These are phyloP conservation scores for Oxyura jamaicensis DNA, from an alignment of 2,113 vertebrate genomes.

Conservation along the genomic window DNA sequence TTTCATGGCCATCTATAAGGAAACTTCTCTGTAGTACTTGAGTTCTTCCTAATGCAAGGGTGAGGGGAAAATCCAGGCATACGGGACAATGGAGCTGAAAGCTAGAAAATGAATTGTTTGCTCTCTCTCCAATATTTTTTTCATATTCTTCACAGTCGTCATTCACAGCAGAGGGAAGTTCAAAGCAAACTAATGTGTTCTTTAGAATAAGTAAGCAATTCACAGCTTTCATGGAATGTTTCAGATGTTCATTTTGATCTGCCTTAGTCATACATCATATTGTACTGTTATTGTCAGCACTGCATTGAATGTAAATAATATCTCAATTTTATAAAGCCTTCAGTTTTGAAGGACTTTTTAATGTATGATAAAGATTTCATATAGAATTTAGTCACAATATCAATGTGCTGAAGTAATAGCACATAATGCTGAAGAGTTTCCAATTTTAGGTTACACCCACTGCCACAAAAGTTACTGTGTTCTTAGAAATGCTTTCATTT, in stretches of 20 bases:
- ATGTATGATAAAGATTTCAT: background rate
- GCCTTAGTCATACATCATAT: conserved; percentile 42
- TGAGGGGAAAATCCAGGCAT: background rate
- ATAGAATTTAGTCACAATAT: conserved; percentile 37
- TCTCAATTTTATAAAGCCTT: conserved; percentile 22
- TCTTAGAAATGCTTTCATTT: conserved; percentile 59
- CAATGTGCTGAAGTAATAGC: conserved; percentile 38
- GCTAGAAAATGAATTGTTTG: conserved; percentile 9
- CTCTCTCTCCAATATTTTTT: background rate
- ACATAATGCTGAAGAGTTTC: background rate
- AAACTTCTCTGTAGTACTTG: background rate
- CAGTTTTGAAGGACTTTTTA: conserved; percentile 23
- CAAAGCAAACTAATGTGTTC: conserved; percentile 55
- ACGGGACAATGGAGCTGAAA: background rate
- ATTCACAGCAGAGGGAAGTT: conserved; percentile 42
- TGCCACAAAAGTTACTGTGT: conserved; percentile 69
- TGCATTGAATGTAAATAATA: conserved; percentile 49
- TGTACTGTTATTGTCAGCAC: conserved; percentile 48
- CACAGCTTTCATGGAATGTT: conserved; percentile 5
- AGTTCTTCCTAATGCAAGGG: background rate
- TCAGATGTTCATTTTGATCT: background rate
- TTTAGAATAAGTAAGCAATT: conserved; percentile 47
- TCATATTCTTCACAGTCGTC: background rate
- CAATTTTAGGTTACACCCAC: conserved; percentile 58
- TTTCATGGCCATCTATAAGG: background rate